Base-by-base conservation (phyloP, 2,113 vertebrate genomes). In the Trogon melanurus region DNA sequence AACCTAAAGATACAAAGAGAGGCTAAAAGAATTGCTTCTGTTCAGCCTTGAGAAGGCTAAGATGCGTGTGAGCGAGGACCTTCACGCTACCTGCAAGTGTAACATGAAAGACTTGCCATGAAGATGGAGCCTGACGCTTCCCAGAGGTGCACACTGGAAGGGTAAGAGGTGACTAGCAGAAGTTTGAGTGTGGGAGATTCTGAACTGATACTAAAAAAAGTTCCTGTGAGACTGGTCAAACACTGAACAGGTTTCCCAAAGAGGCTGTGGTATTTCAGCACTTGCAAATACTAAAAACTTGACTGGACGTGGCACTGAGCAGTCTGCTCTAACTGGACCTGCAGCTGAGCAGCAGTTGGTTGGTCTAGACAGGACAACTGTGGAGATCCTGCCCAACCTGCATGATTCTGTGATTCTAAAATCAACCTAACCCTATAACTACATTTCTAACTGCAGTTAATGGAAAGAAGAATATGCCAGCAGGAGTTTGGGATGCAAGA, bases 401-500 rank as follows among this genome's bases (percentile, higher is more conserved):
- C 13, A 20, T 5, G 36, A 71, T 36, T 92, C 57, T 2, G 3
- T 51, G 13, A 76, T 27, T 56, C 41, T 86, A 73, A 80, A 93
- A 30, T 34, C 11, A 91, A 53, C 5, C 4, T 57, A 76, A 62
- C 1, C 16, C 27, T 72, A 38, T 10, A 72, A 27, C 51, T 5
- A 57, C 1, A 0, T 60, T 79, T 82, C 18, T 23, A 58, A 53
- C 16, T 4, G 11, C 57, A 79, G 8, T 56, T 48, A 86, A 72
- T 0, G 1, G 20, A 58, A 87, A 74, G 47, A 92, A 30, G 8
- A 83, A 79, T 17, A 83, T 0, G 0, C 50, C 45, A 73, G 45
- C 5, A 25, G 18, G 25, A 79, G 22, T 64, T 9, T 72, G 67
- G 44, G 48, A 79, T 60, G 30, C 13, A 85, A 54, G 11, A 71